These are phyloP conservation scores for Cryptocephalus primarius DNA, from an alignment of 2,888 invertebrate species.

Conservation along the genomic window DNA sequence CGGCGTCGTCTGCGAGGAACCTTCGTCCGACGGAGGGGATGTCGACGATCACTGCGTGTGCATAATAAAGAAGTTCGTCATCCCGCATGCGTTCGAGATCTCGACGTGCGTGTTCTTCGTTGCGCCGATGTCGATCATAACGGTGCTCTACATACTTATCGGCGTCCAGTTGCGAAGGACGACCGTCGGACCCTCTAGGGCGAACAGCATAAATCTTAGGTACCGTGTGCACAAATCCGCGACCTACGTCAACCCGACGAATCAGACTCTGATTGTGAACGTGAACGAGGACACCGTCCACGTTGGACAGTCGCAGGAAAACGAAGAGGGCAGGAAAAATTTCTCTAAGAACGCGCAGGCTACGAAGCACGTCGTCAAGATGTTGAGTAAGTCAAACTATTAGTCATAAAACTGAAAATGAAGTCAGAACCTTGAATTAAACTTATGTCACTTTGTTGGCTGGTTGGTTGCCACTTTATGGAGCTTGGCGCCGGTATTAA, in stretches of 20 bases:
- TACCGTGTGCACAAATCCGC: slow-evolving; percentile 24
- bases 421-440: too few species aligned
- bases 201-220: slow-evolving; percentile 32
- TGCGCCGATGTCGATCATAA: slow-evolving; percentile 48
- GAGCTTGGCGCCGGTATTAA: too few species aligned
- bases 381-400: slow-evolving; percentile 45
- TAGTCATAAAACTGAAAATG: neutral
- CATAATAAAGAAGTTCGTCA: slow-evolving; percentile 29
- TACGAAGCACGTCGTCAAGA: slow-evolving; percentile 41
- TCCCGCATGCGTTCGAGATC: slow-evolving; percentile 41
- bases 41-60: slow-evolving; percentile 30
- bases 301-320: slow-evolving; percentile 13
- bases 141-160: slow-evolving; percentile 43
- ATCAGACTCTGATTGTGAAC: too few species aligned
- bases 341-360: slow-evolving; percentile 33
- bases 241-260: slow-evolving; percentile 10
- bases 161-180: slow-evolving; percentile 36
- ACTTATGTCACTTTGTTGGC: too few species aligned
- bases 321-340: slow-evolving; percentile 35
- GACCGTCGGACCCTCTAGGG: slow-evolving; percentile 26
- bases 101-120: slow-evolving; percentile 49
- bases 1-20: slow-evolving; percentile 47
- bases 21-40: slow-evolving; percentile 22
- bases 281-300: slow-evolving; percentile 2
- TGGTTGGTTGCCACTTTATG: too few species aligned